phyloP scores from a whole-genome alignment of 2,888 invertebrate species.

The Lepidochrysops patricia region DNA sequence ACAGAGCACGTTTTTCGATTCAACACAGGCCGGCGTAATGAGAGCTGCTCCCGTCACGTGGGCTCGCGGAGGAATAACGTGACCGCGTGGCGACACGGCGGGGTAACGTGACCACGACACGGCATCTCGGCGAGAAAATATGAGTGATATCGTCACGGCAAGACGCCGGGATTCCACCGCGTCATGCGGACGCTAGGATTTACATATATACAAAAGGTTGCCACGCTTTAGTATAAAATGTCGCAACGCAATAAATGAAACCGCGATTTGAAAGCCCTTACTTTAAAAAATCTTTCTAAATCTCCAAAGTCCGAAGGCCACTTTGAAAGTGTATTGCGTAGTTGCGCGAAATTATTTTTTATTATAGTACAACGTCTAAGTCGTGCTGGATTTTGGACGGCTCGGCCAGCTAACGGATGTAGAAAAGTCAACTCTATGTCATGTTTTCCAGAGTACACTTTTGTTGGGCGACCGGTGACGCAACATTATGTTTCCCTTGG shows the following conservation, averaged over 20 bases:
- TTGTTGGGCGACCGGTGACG: conserved; percentile 44
- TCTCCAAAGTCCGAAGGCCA: not conserved
- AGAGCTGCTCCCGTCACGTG: conserved; percentile 18
- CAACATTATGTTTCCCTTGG: conserved; percentile 60
- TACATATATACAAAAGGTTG: conserved; percentile 8
- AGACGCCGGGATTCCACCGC: not conserved
- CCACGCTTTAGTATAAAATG: not conserved
- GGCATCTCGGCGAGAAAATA: too few species aligned
- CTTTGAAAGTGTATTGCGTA: conserved; percentile 13
- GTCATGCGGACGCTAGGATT: not conserved
- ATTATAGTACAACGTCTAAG: conserved; percentile 17
- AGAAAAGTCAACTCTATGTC: conserved; percentile 31
- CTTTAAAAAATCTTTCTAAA: not conserved
- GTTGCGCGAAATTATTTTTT: conserved; percentile 24
- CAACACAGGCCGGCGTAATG: conserved; percentile 35
- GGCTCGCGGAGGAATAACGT: conserved; percentile 52
- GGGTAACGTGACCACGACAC: not conserved
- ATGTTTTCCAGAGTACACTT: conserved; percentile 35
- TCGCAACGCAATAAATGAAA: not conserved
- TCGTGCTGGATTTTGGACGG: conserved; percentile 5
- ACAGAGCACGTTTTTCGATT: conserved; percentile 21
- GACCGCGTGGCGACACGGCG: conserved; percentile 34
- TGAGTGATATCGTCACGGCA: not conserved
- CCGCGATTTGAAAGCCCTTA: not conserved
- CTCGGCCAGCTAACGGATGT: conserved; percentile 35